A percentile compares a stretch with the other conserved stretches of the same genome.
Evolutionary conservation across 2,888 invertebrate genomes (phyloP).

Genomic region (Clepsis dumicolana): DNA sequence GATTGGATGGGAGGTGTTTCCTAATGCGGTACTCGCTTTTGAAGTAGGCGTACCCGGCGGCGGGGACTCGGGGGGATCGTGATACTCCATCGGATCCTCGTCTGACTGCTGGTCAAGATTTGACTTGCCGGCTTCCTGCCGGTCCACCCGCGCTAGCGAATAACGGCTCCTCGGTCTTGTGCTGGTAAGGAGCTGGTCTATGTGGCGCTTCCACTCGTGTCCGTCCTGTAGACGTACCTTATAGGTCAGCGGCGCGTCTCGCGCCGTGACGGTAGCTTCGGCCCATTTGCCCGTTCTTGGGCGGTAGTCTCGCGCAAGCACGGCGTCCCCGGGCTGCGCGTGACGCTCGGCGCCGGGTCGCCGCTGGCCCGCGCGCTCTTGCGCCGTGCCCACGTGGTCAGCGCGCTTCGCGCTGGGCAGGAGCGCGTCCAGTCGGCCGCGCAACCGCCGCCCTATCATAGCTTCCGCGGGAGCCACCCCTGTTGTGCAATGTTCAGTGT

Average conservation of each 20-base stretch:
- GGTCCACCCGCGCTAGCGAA: not conserved
- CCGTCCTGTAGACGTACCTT: not conserved
- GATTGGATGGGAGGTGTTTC: too few relatives aligned
- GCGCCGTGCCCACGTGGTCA: slow-evolving; percentile 4
- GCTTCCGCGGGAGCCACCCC: slow-evolving; percentile 45
- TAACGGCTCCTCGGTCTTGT: not conserved
- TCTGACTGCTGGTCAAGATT: too few relatives aligned
- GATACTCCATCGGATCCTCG: too few relatives aligned
- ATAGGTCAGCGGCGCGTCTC: not conserved
- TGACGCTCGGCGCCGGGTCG: slow-evolving; percentile 6
- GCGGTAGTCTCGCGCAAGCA: slow-evolving; percentile 3
- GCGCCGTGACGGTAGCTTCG: slow-evolving; percentile 4
- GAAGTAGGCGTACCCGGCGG: too few relatives aligned
- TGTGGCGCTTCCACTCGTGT: slow-evolving; percentile 5
- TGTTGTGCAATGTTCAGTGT: slow-evolving; percentile 45
- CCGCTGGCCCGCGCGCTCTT: slow-evolving; percentile 1
- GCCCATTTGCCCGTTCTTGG: not conserved
- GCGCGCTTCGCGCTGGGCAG: not conserved
- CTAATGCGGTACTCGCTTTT: too few relatives aligned
- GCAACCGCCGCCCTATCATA: not conserved
- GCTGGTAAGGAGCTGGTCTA: not conserved
- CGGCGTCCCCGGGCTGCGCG: not conserved
- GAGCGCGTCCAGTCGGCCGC: slow-evolving; percentile 1
- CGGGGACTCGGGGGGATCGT: too few relatives aligned
- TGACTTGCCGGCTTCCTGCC: not conserved